Evolutionary conservation across 2,888 invertebrate species (phyloP), one percentile per base, ranked within the genome.

Genomic region (Cheilosia soror): DNA sequence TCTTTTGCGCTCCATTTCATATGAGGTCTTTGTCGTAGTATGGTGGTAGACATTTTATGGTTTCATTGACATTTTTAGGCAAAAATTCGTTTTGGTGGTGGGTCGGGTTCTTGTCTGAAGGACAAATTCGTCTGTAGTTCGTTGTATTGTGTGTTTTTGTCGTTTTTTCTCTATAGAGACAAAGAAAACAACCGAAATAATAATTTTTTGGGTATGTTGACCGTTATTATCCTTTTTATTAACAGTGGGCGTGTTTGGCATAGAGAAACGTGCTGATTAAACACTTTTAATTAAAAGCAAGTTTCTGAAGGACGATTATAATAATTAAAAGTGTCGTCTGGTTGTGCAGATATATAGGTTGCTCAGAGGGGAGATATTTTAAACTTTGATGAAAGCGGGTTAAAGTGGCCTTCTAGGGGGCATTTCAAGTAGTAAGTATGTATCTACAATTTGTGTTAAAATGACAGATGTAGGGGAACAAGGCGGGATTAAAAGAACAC

Each of bases 51-150:
- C 60, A 62, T 72, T 72, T 72, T 72, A 72, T 72, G 72, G 72
- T 62, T 72, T 72, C 72, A 72, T 72, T 72, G 62, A 72, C 72
- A 62, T 72, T 72, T 69, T 69, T 51, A n/a, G 71, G 60, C 60
- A 37, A 29, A 29, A 71, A 60, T 71, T 60, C 37, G 49, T 71
- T 60, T 37, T 40, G 49, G 42, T 25, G 47, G 31, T 47, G 7
- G 15, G 44, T 37, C 37, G 20, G 57, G 47, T 47, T 47, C 9
- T 31, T 47, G 58, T 71, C 60, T 71, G 71, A 60, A 71, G 71
- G 71, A 71, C 71, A 60, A 29, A 20, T 40, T 51, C 2, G 20
- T 6, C 51, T n/a, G 5, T 9, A 1, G 9, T 29, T 44, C n/a
- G 40, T 13, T 5, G 3, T 2, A 4, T 42, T 15, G 47, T 2